Evolutionary conservation across 2,113 vertebrate genomes (phyloP), one percentile per base, ranked within the genome.

Genomic region (Callorhinus ursinus): DNA sequence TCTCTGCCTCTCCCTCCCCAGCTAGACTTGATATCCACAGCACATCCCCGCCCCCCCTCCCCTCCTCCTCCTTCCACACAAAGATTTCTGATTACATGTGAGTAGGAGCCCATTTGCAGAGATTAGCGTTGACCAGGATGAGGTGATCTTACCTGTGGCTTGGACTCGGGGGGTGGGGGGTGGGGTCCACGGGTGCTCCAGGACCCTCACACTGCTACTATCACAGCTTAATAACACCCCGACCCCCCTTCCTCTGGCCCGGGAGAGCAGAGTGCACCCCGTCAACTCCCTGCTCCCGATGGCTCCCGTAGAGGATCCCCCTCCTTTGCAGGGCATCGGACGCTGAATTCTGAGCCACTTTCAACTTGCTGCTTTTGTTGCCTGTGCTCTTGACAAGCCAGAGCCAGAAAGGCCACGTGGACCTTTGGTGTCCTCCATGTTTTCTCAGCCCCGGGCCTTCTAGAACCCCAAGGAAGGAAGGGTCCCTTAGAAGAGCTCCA

Each of bases 371-470:
- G 16, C 71, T 65, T 59, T 46, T 36, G 51, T 18, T 51, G 65
- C 79, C 93, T 87, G 92, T 49, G 92, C 95, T 89, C 93, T 85
- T 16, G 79, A 86, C 1, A 15, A 88, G 79, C 85, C 71, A 77
- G 49, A 74, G n/a, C 79, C 63, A 61, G 71, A 49, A 74, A 82
- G 85, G 57, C 36, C 89, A 46, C 2, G 1, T 14, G 80, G 82
- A 76, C 49, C 42, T 57, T 28, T 7, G 42, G 42, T 1, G 2
- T 51, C 46, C 13, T 94, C 76, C 36, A 5, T 5, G 31, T 80
- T 67, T 86, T 80, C 96, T 91, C n/a, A 88, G 86, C 49, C 57
- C 65, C 0, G 12, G 36, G 69, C 46, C 88, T 90, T 82, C 88
- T 65, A 26, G 65, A 84, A 92, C 18, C 84, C 81, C n/a, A 21